A percentile compares a stretch with the other conserved stretches of the same genome.
Evolutionary conservation across 2,888 invertebrate species (phyloP).

Genomic region (Eupithecia subumbrata): DNA sequence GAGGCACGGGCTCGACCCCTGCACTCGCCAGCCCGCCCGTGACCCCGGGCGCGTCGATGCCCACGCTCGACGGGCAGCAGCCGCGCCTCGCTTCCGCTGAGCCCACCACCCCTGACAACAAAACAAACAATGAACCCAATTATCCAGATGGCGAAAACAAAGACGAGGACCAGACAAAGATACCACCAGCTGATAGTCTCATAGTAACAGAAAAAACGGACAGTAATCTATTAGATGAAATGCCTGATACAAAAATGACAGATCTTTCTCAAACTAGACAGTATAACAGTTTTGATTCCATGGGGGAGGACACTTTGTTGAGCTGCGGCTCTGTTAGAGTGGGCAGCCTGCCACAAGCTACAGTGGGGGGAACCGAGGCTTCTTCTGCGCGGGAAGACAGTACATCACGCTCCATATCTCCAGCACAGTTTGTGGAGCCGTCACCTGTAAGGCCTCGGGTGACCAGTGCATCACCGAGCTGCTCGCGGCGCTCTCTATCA

Average conservation of each 20-base stretch:
- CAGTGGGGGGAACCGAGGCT: conserved; percentile 69
- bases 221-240: conserved; percentile 78
- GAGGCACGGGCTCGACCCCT: conserved; percentile 73
- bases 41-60: conserved; percentile 75
- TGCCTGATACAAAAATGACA: conserved; percentile 82
- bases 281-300: conserved; percentile 80
- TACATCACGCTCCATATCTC: conserved; percentile 76
- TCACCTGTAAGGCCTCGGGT: conserved; percentile 71
- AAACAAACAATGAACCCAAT: conserved; percentile 71
- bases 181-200: conserved; percentile 75
- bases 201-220: conserved; percentile 81
- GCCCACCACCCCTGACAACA: conserved; percentile 65
- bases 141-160: conserved; percentile 69
- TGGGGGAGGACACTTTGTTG: conserved; percentile 76
- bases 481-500: conserved; percentile 75
- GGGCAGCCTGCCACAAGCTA: conserved; percentile 69
- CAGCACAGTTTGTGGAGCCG: conserved; percentile 78
- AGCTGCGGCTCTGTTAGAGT: conserved; percentile 78
- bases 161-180: conserved; percentile 71
- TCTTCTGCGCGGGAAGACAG: conserved; percentile 73
- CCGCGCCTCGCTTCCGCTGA: conserved; percentile 63
- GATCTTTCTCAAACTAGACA: conserved; percentile 79
- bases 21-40: conserved; percentile 68
- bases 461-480: conserved; percentile 75
- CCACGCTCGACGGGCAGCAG: conserved; percentile 61